These are phyloP conservation scores for Morelia viridis DNA, from an alignment of 2,797 vertebrate species.

Conservation along the genomic window DNA sequence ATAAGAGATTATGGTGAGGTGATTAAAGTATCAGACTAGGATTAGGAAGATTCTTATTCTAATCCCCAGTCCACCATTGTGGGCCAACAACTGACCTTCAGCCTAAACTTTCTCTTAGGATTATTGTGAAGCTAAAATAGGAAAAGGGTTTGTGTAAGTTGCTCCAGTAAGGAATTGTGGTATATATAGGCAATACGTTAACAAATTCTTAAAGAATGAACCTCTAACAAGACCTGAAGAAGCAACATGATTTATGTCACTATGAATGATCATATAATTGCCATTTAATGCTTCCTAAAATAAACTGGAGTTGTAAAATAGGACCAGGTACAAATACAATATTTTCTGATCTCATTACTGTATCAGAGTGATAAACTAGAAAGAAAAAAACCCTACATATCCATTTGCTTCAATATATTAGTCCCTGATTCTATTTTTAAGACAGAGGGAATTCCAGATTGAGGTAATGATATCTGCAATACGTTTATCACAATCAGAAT, in stretches of 20 bases:
- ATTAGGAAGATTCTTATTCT: background rate
- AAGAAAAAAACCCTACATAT: background rate
- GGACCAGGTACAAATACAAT: background rate
- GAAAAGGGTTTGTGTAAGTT: background rate
- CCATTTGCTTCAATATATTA: background rate
- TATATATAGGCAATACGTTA: background rate
- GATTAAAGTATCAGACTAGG: background rate
- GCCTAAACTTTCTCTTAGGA: background rate
- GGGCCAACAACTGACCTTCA: background rate
- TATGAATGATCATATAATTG: conserved; percentile 3
- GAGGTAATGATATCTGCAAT: background rate
- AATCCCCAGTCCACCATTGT: background rate
- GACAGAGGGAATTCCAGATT: background rate
- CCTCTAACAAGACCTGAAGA: background rate
- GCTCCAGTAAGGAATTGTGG: background rate
- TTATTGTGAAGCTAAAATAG: background rate
- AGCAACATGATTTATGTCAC: conserved; percentile 5
- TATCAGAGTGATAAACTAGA: background rate
- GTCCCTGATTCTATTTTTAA: conserved; percentile 14
- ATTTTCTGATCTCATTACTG: background rate
- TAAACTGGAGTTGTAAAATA: background rate
- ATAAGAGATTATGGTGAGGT: background rate
- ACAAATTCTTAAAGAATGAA: background rate
- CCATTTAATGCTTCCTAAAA: conserved; percentile 4
- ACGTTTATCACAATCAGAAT: background rate